phyloP scores from a whole-genome alignment of 2,797 vertebrate species.

The Parotocinclus haroldoi region DNA sequence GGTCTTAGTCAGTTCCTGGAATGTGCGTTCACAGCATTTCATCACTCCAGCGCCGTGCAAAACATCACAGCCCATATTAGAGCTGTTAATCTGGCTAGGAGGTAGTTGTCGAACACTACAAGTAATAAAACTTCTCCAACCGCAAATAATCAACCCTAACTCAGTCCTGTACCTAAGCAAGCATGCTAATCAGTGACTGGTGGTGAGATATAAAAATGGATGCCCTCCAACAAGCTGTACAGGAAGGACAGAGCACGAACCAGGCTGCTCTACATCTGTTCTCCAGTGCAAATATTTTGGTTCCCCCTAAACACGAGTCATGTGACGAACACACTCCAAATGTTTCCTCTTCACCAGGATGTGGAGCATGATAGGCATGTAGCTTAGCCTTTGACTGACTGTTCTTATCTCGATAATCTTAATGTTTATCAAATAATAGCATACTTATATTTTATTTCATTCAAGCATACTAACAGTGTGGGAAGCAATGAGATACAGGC shows the following conservation, averaged over 20 bases:
- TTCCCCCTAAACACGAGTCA: not conserved
- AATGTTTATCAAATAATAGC: too few species aligned
- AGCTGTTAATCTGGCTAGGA: conserved; percentile 2
- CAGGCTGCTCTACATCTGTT: conserved; percentile 30
- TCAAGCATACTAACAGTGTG: too few species aligned
- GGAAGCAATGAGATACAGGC: too few species aligned
- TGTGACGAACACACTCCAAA: conserved; percentile 16
- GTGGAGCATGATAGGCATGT: not conserved
- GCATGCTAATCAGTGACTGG: not conserved
- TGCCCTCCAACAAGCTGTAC: conserved; percentile 2
- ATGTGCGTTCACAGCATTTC: conserved; percentile 22
- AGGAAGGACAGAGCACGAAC: not conserved
- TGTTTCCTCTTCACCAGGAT: conserved; percentile 7
- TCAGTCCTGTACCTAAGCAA: not conserved
- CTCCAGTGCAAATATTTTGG: conserved; percentile 5
- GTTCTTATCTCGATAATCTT: too few species aligned
- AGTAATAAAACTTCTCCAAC: not conserved
- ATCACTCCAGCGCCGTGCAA: conserved; percentile 10
- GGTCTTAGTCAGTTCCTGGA: conserved; percentile 17
- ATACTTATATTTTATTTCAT: too few species aligned
- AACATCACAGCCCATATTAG: conserved; percentile 18
- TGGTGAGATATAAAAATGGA: not conserved
- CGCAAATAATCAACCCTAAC: not conserved
- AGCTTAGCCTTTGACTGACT: not conserved
- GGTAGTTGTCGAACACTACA: conserved; percentile 3